These are phyloP conservation scores for Musca vetustissima DNA, from an alignment of 1,140 invertebrate genomes.

Conservation along the genomic window DNA sequence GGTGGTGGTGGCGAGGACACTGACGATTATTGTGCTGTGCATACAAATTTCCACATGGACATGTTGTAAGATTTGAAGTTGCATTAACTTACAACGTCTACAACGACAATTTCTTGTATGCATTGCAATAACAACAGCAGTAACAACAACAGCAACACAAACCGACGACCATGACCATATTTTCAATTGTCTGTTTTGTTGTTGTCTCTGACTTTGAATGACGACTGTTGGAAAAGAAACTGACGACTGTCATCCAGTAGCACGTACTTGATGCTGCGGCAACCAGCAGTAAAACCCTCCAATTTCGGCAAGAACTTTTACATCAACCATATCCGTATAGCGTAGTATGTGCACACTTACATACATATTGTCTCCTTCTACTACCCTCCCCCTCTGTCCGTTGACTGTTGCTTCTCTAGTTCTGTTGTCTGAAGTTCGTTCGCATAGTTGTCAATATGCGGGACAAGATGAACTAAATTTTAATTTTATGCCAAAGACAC, in stretches of 20 bases:
- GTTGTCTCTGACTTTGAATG: conserved; percentile 11
- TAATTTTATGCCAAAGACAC: conserved; percentile 7
- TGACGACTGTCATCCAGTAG: neutral
- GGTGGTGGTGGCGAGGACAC: no score
- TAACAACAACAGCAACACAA: neutral
- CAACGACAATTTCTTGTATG: neutral
- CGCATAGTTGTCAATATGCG: conserved; percentile 17
- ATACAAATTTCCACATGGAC: no score
- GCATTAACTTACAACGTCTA: no score
- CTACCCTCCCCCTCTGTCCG: neutral
- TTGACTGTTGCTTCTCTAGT: neutral
- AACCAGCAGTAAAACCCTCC: neutral
- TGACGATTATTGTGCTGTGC: no score
- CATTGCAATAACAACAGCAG: conserved; percentile 2
- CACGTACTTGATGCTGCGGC: neutral
- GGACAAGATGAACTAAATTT: conserved; percentile 17
- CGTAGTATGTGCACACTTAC: neutral
- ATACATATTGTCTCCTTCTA: neutral
- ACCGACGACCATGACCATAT: conserved; percentile 15
- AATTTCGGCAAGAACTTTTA: no score
- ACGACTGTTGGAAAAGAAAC: conserved; percentile 1
- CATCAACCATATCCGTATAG: neutral
- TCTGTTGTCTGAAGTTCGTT: neutral
- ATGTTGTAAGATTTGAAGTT: no score
- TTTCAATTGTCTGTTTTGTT: conserved; percentile 11